phyloP scores from a whole-genome alignment of 2,797 vertebrate species.

The Phalanger gymnotis region DNA sequence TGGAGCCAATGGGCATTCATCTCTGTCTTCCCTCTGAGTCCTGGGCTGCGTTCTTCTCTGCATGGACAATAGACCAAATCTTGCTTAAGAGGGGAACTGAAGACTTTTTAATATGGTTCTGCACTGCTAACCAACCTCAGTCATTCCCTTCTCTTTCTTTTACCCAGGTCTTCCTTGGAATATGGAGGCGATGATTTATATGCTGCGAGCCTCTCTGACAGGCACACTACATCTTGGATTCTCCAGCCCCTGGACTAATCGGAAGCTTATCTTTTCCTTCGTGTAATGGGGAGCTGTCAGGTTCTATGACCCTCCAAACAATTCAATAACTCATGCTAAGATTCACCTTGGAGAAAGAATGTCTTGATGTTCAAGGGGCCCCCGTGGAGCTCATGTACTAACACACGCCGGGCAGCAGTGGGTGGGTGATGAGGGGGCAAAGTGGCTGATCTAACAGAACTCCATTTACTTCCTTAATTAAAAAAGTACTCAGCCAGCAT shows the following conservation, averaged over 20 bases:
- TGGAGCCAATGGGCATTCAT: conserved; percentile 63
- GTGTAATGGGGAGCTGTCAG: conserved; percentile 75
- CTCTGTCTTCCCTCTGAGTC: conserved; percentile 56
- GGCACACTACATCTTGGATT: conserved; percentile 68
- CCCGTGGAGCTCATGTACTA: conserved; percentile 21
- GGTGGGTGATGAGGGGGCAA: not conserved
- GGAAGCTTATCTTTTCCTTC: conserved; percentile 76
- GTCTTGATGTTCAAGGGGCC: conserved; percentile 52
- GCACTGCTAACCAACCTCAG: conserved; percentile 47
- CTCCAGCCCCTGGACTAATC: conserved; percentile 69
- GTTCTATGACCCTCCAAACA: conserved; percentile 71
- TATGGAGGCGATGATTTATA: conserved; percentile 79
- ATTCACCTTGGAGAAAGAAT: conserved; percentile 65
- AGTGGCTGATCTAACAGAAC: conserved; percentile 25
- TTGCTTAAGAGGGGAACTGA: conserved; percentile 47
- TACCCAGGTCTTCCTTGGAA: conserved; percentile 54
- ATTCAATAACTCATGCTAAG: conserved; percentile 67
- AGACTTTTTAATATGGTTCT: conserved; percentile 63
- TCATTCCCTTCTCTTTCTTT: conserved; percentile 12
- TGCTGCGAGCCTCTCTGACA: conserved; percentile 67
- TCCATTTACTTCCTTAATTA: conserved; percentile 48
- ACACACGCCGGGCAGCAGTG: conserved; percentile 46
- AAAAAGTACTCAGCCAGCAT: conserved; percentile 22
- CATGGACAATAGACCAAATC: conserved; percentile 63
- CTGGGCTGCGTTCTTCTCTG: conserved; percentile 40